phyloP scores from a whole-genome alignment of 2,888 invertebrate species.

The Scaptomyza polygonia region DNA sequence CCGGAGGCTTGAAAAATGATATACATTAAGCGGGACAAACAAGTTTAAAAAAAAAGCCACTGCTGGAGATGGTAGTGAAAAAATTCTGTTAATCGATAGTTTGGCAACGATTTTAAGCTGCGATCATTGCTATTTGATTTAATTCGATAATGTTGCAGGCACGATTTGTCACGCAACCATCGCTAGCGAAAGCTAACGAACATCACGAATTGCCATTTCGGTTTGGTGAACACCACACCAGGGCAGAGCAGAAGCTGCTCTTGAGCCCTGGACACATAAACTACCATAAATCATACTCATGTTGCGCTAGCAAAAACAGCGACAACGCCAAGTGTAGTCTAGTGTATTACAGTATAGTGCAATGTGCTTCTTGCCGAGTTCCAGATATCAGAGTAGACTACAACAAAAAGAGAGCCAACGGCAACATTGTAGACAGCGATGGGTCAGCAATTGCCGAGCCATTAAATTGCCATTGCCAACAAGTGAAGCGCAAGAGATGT shows the following conservation, averaged over 20 bases:
- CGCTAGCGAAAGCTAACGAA: conserved; percentile 46
- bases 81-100: not conserved
- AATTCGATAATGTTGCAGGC: not conserved
- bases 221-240: not conserved
- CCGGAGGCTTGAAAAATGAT: conserved; percentile 73
- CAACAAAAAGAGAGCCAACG: conserved; percentile 32
- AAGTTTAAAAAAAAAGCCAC: not conserved
- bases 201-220: conserved; percentile 63
- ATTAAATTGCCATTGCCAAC: conserved; percentile 69
- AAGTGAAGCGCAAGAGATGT: conserved; percentile 42
- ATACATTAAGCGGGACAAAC: conserved; percentile 44
- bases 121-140: not conserved
- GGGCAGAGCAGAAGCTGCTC: conserved; percentile 48
- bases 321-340: conserved; percentile 34
- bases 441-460: conserved; percentile 70
- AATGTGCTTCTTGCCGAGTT: conserved; percentile 26
- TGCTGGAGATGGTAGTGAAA: conserved; percentile 23
- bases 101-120: not conserved
- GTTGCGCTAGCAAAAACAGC: conserved; percentile 68
- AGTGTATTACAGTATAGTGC: conserved; percentile 12
- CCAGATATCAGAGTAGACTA: conserved; percentile 30
- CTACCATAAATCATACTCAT: conserved; percentile 80
- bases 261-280: conserved; percentile 58
- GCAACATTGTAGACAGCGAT: conserved; percentile 52
- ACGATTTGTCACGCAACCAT: conserved; percentile 32